Conservation (phyloP, 2,888 invertebrate species). For the Drosophila bunnanda region DNA sequence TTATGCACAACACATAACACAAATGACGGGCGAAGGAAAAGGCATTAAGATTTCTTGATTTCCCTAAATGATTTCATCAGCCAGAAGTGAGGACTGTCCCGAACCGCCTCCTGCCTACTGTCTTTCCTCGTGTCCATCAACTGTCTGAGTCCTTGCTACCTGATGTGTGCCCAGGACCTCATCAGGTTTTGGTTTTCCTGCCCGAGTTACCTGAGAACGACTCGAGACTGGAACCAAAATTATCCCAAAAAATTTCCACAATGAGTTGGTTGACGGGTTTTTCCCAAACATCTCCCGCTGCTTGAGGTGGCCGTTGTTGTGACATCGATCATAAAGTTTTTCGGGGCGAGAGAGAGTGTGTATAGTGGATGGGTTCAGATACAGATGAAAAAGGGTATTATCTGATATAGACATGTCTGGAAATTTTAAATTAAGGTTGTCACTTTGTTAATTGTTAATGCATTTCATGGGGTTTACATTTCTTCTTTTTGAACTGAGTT, state of each 20-base stretch:
- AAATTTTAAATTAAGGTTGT: conserved; percentile 12
- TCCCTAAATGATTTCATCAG: conserved; percentile 76
- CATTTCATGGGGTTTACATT: background rate
- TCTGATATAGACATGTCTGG: conserved; percentile 8
- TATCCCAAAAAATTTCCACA: conserved; percentile 78
- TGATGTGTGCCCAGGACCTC: conserved; percentile 25
- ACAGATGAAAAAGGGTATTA: conserved; percentile 9
- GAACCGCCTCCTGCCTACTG: conserved; percentile 3
- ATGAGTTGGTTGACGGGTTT: conserved; percentile 66
- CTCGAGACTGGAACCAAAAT: conserved; percentile 44
- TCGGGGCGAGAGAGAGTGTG: background rate
- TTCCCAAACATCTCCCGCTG: conserved; percentile 47
- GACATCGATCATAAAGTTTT: conserved; percentile 30
- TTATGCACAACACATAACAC: conserved; percentile 42
- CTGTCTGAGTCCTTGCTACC: conserved; percentile 21
- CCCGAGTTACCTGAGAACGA: conserved; percentile 24
- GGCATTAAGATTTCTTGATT: conserved; percentile 60
- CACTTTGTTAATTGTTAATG: background rate
- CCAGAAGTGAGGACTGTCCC: conserved; percentile 55
- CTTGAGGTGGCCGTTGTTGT: conserved; percentile 38
- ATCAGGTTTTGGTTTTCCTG: conserved; percentile 36
- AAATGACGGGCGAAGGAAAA: conserved; percentile 11
- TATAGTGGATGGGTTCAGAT: conserved; percentile 12
- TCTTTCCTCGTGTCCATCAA: conserved; percentile 4
- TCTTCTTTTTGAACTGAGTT: background rate